phyloP scores from a whole-genome alignment of 1,140 invertebrate species.

The Drosophila seguyi region DNA sequence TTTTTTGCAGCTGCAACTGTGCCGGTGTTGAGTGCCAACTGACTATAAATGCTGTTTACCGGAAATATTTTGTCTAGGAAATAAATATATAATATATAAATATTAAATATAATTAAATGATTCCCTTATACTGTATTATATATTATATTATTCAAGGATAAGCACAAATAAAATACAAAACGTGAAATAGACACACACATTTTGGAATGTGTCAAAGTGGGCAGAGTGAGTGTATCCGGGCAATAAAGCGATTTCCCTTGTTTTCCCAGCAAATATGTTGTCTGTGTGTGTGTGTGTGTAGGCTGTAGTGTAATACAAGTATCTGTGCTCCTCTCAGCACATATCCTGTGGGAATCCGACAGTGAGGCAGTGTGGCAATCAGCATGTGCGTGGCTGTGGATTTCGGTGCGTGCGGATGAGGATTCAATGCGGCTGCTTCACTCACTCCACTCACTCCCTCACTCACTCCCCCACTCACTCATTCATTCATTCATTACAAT shows the following conservation, averaged over 20 bases:
- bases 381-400: conserved; percentile 14
- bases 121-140: not conserved
- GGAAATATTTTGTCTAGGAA: not conserved
- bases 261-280: conserved; percentile 7
- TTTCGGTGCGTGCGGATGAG: conserved; percentile 17
- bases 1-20: too few species aligned
- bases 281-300: too few species aligned
- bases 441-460: not conserved
- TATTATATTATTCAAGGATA: not conserved
- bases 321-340: not conserved
- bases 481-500: conserved; percentile 18
- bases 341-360: conserved; percentile 17
- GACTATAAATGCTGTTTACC: not conserved
- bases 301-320: conserved; percentile 11
- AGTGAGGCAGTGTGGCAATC: conserved; percentile 11
- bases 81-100: not conserved
- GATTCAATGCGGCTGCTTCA: not conserved
- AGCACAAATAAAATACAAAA: not conserved
- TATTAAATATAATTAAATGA: not conserved
- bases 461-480: not conserved
- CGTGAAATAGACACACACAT: not conserved
- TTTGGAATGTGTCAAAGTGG: conserved; percentile 1
- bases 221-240: conserved; percentile 4
- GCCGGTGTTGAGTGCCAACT: not conserved
- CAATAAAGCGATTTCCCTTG: conserved; percentile 19